A percentile compares a stretch with the other conserved stretches of the same genome.
Conservation (phyloP, 2,888 invertebrate genomes). For the Dromius quadrimaculatus region DNA sequence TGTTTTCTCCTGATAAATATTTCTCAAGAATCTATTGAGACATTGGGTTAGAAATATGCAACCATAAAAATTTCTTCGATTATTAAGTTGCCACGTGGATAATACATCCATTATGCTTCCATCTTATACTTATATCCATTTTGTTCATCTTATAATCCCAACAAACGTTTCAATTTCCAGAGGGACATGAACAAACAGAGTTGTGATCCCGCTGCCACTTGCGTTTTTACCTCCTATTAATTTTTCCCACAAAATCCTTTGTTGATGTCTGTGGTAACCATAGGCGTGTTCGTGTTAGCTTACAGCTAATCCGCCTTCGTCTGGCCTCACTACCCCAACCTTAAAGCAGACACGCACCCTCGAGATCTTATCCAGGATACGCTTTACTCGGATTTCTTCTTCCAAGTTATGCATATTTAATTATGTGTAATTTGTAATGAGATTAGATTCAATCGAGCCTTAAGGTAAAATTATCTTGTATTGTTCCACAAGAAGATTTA, state of each 20-base stretch:
- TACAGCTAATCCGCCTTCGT: slow-evolving; percentile 37
- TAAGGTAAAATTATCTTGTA: no score
- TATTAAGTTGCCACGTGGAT: no score
- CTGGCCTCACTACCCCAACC: neutral
- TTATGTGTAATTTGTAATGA: slow-evolving; percentile 46
- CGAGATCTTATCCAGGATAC: slow-evolving; percentile 31
- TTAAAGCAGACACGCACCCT: slow-evolving; percentile 14
- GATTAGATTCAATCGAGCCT: slow-evolving; percentile 44
- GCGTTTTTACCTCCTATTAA: slow-evolving; percentile 48
- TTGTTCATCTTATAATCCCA: no score
- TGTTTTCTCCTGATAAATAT: no score
- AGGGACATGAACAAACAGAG: slow-evolving; percentile 34
- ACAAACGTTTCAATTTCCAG: slow-evolving; percentile 39
- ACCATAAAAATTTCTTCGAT: no score
- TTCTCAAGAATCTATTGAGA: no score
- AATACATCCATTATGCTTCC: no score
- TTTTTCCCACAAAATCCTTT: slow-evolving; percentile 49
- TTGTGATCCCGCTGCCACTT: slow-evolving; percentile 25
- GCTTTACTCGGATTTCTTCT: slow-evolving; percentile 39
- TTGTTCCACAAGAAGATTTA: no score
- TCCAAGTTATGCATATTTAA: slow-evolving; percentile 44
- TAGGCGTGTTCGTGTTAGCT: slow-evolving; percentile 43
- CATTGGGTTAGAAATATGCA: no score
- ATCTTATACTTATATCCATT: no score
- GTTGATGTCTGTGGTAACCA: slow-evolving; percentile 40